Percentiles rank a stretch among this genome's conserved stretches.
phyloP scores from a whole-genome alignment of 2,797 vertebrate genomes.

The Sus cebifrons region DNA sequence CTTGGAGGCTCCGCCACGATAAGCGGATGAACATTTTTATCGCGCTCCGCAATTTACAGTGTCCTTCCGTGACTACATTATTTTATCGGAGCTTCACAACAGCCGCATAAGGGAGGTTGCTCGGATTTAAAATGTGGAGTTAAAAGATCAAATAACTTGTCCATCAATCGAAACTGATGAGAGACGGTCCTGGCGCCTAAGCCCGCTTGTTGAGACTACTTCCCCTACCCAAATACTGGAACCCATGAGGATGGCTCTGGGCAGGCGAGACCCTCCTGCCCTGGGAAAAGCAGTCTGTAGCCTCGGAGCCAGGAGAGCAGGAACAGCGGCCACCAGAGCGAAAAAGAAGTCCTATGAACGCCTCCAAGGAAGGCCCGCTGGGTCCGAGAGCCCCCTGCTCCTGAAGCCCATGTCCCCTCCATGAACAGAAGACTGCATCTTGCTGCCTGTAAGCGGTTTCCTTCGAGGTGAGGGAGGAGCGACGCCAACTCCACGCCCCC shows the following conservation, averaged over 20 bases:
- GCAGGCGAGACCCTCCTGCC: not conserved
- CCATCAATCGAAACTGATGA: not conserved
- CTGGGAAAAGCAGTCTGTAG: fast-evolving
- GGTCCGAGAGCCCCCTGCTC: not conserved
- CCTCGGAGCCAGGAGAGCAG: not conserved
- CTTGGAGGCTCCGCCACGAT: not conserved
- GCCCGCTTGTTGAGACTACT: not conserved
- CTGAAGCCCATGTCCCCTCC: not conserved
- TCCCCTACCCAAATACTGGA: not conserved
- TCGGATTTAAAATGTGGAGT: not conserved
- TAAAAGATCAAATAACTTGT: not conserved
- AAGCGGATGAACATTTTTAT: not conserved
- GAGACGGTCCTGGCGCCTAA: not conserved
- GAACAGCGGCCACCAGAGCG: no score
- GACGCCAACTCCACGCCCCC: not conserved
- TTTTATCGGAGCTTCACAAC: not conserved
- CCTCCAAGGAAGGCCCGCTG: fast-evolving
- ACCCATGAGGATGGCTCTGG: not conserved
- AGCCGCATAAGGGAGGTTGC: not conserved
- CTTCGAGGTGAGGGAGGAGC: not conserved
- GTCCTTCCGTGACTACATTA: not conserved
- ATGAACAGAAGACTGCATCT: not conserved
- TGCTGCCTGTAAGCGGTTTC: not conserved
- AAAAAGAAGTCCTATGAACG: not conserved
- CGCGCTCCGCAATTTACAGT: not conserved